Evolutionary conservation across 1,140 invertebrate species (phyloP), one percentile per base, ranked within the genome.

Genomic region (Formica selysi): DNA sequence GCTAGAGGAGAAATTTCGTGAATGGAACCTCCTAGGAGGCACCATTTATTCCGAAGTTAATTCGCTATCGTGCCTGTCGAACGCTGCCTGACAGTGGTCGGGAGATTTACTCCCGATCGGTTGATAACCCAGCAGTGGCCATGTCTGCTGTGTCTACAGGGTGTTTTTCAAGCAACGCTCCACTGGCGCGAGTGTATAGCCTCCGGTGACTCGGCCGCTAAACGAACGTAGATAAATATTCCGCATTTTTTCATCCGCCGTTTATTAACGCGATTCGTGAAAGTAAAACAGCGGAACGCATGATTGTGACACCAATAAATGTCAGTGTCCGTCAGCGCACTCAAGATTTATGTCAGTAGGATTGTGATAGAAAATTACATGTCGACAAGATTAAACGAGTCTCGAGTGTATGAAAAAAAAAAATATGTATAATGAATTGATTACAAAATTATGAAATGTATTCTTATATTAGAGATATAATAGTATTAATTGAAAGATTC

Each of bases 11-110:
- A 90, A 90, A 90, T 91, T 89, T 89, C 62, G 90, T 91, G 86
- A 91, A 91, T 91, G 88, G 90, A 91, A 90, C 91, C 90, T 86
- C 88, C 90, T 91, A 91, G 90, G 90, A 89, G 88, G 90, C 79
- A 89, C 90, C 86, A 91, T 89, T 91, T 91, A 91, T 91, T 89
- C 89, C 86, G 78, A 78, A 91, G 90, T 91, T 91, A 91, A 91
- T 91, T 91, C 90, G 87, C 90, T 91, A 91, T 90, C 90, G 87
- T 80, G 79, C 88, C 87, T 91, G 90, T 91, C 90, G 90, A 91
- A 91, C 79, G 90, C 26, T 90, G 79, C 84, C 89, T 90, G 89
- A 91, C 90, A 90, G 87, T 85, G 85, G 71, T 76, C 89, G 85
- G 57, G 85, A 91, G 90, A 90, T 91, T 91, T 91, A 91, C 90